Base-by-base conservation (phyloP, 2,113 vertebrate genomes). In the Halichoerus grypus region DNA sequence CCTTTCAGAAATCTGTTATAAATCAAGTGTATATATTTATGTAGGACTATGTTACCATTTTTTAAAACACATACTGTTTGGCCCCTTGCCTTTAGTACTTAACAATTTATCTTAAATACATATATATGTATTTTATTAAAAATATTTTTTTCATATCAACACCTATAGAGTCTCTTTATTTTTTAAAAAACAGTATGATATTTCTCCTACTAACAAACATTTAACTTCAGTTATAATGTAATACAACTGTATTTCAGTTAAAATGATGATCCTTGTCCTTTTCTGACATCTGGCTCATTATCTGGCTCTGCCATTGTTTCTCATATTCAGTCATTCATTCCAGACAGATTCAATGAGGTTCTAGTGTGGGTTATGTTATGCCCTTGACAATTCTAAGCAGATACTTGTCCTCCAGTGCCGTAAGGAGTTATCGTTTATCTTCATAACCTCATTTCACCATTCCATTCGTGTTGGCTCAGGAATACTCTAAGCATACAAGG, bases 1-100 rank as follows among this genome's bases (percentile, higher is more conserved):
- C 51, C 36, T 96, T 85, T 76, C 67, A 86, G 79, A 88, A 94
- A 55, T 93, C 61, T 88, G 16, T 93, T 81, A 31, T 59, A 72
- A 71, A 86, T 80, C 36, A 69, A 77, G 59, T 33, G 55, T 71
- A 65, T 80, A 19, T 71, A n/a, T 74, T 79, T 90, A 69, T 53
- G 6, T 86, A 77, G 51, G 15, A 71, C 53, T 79, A 36, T 63
- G n/a, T 57, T 94, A 49, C 11, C 18, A n/a, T 76, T 88, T 59
- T 86, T 8, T 15, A 77, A 84, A 95, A 88, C 12, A 86, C 4
- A 72, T 83, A 87, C 14, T 21, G 0, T 82, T 91, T 84, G 63
- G 3, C 2, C 55, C 18, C 3, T 95, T 95, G 53, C 53, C 53
- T 96, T 95, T 90, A 80, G 72, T 13, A 74, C 8, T 95, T 86